Percentiles rank a stretch among this genome's conserved stretches.
These are phyloP conservation scores for Cliona cf. orientalis DNA, from an alignment of 37 sponge, comb jelly and placozoan genomes.

Conservation along the genomic window DNA sequence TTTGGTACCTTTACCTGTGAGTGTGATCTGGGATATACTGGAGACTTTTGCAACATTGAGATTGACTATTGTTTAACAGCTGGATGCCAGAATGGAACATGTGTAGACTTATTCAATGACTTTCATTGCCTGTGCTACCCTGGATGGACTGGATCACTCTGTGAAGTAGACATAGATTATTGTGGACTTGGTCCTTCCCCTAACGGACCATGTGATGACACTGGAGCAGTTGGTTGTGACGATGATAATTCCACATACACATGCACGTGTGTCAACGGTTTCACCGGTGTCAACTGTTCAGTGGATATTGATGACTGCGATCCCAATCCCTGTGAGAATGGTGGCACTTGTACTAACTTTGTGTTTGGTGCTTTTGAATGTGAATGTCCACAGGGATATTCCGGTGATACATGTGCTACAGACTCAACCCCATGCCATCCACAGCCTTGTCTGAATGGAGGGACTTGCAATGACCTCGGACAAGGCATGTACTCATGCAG, in stretches of 20 bases:
- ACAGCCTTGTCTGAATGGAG: slow-evolving; percentile 54
- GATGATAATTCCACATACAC: slow-evolving; percentile 40
- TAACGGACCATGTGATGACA: slow-evolving; percentile 31
- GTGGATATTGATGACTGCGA: slow-evolving; percentile 51
- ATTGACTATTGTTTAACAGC: too few species aligned
- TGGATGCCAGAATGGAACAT: too few species aligned
- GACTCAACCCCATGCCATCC: slow-evolving; percentile 34
- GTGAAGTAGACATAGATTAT: slow-evolving; percentile 69
- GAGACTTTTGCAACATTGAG: too few species aligned
- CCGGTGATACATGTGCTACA: slow-evolving; percentile 36
- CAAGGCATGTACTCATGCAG: slow-evolving; percentile 10
- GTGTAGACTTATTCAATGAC: slow-evolving; percentile 17
- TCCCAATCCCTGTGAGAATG: slow-evolving; percentile 17
- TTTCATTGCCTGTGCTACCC: slow-evolving; percentile 58
- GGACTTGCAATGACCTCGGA: slow-evolving; percentile 25
- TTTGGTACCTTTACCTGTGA: too few species aligned
- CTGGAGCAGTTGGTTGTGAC: not conserved
- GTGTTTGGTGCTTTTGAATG: slow-evolving; percentile 33
- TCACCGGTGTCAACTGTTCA: slow-evolving; percentile 29
- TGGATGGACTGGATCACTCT: slow-evolving; percentile 64
- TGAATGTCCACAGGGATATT: slow-evolving; percentile 39
- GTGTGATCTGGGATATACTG: too few species aligned
- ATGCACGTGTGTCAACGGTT: slow-evolving; percentile 55
- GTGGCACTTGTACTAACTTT: slow-evolving; percentile 27
- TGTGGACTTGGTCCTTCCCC: too few species aligned